Evolutionary conservation across 2,113 vertebrate species (phyloP), one percentile per base, ranked within the genome.

Genomic region (Corythornis madagascariensis): DNA sequence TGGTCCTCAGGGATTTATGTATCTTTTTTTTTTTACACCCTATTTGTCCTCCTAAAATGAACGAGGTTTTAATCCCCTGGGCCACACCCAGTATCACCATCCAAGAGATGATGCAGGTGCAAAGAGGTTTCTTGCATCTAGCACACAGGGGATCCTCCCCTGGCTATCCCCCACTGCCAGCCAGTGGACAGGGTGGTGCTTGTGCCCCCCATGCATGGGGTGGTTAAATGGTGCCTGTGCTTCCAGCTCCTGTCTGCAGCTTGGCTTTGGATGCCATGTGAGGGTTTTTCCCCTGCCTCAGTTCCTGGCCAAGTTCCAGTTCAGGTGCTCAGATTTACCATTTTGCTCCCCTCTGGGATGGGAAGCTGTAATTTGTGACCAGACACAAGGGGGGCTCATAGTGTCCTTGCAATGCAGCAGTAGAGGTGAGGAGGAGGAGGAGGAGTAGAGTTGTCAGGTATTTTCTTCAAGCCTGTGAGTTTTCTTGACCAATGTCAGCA

Each of bases 211-310:
- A 2, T 20, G 22, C 26, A 19, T 13, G 61, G n/a, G 22, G 15
- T 4, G 2, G 17, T 17, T 18, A 25, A n/a, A 35, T 2, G 5
- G 38, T 2, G 16, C 0, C 0, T 53, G 26, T 42, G 12, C 42
- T 61, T 88, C 63, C 52, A 82, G 1, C 47, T 71, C 42, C 35
- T 26, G 9, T 10, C 43, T 4, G 3, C 29, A 18, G 29, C 76
- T 53, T 52, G 57, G 5, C 8, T 55, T 45, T 50, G 57, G 50
- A 60, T 29, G 26, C 24, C 9, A 9, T 1, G 1, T 7, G 47
- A 38, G 19, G 45, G 1, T 9, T n/a, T 35, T 16, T 3, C 18
- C 18, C 13, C 2, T 18, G 48, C 29, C 35, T 73, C 38, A 31
- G 42, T 52, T 38, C n/a, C 16, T 71, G 57, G 12, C 35, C 47